phyloP scores from a whole-genome alignment of 2,113 vertebrate genomes.

The Candoia aspera region DNA sequence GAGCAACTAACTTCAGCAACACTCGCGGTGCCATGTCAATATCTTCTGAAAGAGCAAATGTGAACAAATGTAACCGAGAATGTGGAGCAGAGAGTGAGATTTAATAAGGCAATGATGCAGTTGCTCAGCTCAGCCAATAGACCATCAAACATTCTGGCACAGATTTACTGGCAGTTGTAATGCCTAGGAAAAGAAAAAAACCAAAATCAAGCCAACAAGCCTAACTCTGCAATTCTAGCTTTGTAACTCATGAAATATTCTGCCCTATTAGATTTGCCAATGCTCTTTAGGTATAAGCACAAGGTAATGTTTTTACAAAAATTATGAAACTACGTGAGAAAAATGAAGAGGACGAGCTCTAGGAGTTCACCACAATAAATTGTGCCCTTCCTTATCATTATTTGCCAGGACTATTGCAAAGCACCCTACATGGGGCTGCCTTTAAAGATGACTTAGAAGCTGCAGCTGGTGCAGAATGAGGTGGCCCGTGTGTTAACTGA shows the following conservation, averaged over 20 bases:
- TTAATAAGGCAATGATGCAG: conserved; percentile 15
- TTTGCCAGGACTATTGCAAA: not conserved
- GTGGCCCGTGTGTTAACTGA: not conserved
- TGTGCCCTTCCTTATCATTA: not conserved
- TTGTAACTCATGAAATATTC: not conserved
- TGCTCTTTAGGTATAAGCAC: conserved; percentile 39
- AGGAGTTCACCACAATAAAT: not conserved
- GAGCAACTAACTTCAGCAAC: conserved; percentile 56
- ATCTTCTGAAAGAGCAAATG: conserved; percentile 39
- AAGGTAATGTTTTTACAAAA: conserved; percentile 32
- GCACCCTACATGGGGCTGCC: not conserved
- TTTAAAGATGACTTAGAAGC: not conserved
- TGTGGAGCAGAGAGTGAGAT: not conserved
- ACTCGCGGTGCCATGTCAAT: conserved; percentile 47
- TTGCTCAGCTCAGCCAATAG: conserved; percentile 46
- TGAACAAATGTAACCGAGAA: conserved; percentile 25
- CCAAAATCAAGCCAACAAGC: not conserved
- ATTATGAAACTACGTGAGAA: conserved; percentile 28
- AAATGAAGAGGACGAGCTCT: not conserved
- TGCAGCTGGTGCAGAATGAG: not conserved
- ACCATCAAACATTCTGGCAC: conserved; percentile 11
- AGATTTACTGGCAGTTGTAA: not conserved
- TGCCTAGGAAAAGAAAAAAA: not conserved
- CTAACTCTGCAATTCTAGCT: not conserved
- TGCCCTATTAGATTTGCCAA: conserved; percentile 29